A percentile compares a stretch with the other conserved stretches of the same genome.
Conservation (phyloP, 2,797 vertebrate genomes). For the Pristis pectinata region DNA sequence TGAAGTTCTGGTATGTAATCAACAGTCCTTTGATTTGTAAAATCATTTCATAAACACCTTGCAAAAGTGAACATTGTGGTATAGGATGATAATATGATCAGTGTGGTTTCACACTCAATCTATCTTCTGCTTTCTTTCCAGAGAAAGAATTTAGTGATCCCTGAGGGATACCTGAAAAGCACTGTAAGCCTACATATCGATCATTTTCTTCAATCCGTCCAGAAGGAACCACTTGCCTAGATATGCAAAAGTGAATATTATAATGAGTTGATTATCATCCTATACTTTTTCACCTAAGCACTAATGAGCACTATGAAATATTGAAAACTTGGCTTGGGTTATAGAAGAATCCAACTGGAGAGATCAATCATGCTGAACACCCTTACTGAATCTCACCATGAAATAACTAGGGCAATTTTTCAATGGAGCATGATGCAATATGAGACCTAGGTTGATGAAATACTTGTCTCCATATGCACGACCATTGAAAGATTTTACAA, state of each 20-base stretch:
- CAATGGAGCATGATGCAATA: background rate
- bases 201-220: background rate
- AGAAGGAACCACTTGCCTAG: background rate
- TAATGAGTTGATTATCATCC: background rate
- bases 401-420: background rate
- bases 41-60: background rate
- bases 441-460: background rate
- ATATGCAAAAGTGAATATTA: background rate
- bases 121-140: background rate
- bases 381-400: background rate
- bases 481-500: background rate
- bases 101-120: background rate
- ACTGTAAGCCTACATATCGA: background rate
- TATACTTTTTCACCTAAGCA: background rate
- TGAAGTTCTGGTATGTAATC: background rate
- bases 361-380: background rate
- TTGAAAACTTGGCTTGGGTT: background rate
- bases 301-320: background rate
- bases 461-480: background rate
- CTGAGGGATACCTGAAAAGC: background rate
- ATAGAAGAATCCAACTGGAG: background rate
- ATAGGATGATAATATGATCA: background rate
- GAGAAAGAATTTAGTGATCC: background rate
- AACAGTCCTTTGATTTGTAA: background rate
- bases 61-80: background rate